Evolutionary conservation across 1,140 invertebrate species (phyloP), one percentile per base, ranked within the genome.

Genomic region (Bombus impatiens): DNA sequence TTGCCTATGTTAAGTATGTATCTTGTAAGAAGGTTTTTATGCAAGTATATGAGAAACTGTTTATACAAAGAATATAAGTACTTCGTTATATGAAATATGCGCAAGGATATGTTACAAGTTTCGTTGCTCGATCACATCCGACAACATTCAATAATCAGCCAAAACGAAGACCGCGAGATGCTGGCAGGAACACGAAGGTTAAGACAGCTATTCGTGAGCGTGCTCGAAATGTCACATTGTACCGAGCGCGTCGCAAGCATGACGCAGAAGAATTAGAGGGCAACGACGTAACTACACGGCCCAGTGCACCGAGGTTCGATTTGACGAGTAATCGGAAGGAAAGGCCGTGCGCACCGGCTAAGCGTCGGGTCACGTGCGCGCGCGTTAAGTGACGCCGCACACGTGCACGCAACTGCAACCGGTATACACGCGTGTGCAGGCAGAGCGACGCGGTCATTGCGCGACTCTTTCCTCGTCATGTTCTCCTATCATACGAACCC

Each of bases 391-490:
- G 32, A 68, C 78, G 22, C n/a, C n/a, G n/a, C 65, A 53, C 86
- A 88, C 72, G 80, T 77, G 80, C 77, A 78, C 83, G 79, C 70
- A 68, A 77, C n/a, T 42, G 25, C 62, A 71, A 32, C 15, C 53
- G 53, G 44, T n/a, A 65, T 74, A 59, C 84, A 77, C 44, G 75
- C n/a, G 78, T 47, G 59, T 75, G 62, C 71, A 72, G 71, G 40
- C 22, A 37, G 25, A 42, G 9, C 40, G 37, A 10, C 40, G 71
- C 40, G 65, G 80, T 74, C 79, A 72, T 75, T 75, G 40, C 65
- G 62, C 81, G 74, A 72, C 79, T 78, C 87, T 75, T 86, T 82
- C 78, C 78, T 40, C 42, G 59, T 67, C 86, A 42, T 72, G 80
- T 57, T 82, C 81, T 71, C 81, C 74, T 84, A 84, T 86, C 74